Conservation (phyloP, 2,113 vertebrate species). For the Lamprotornis superbus region DNA sequence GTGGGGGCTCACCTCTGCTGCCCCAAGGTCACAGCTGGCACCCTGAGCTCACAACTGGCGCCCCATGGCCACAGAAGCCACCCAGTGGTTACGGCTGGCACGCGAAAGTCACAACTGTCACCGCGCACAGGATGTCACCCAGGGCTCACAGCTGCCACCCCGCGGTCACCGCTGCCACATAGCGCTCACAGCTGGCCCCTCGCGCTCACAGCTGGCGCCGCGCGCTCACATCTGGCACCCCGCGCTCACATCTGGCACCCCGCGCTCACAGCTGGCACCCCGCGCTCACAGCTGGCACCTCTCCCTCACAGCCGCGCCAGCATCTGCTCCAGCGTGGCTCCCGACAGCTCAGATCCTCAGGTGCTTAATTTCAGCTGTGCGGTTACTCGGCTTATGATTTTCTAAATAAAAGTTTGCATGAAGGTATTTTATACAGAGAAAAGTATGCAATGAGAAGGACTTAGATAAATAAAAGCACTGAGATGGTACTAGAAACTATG, state of each 20-base stretch:
- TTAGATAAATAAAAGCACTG: neutral
- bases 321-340: neutral
- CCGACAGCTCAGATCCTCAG: rapidly evolving
- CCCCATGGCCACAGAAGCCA: neutral
- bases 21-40: neutral
- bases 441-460: neutral
- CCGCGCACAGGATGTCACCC: neutral
- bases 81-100: neutral
- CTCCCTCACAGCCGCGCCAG: neutral
- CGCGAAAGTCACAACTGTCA: rapidly evolving
- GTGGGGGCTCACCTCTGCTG: rapidly evolving
- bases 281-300: no score
- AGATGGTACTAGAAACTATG: neutral
- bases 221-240: neutral
- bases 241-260: neutral
- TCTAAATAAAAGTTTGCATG: neutral
- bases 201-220: no score
- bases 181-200: neutral
- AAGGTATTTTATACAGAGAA: neutral
- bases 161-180: neutral
- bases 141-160: neutral
- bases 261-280: no score
- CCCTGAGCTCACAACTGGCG: neutral
- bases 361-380: rapidly evolving
- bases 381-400: rapidly evolving